Evolutionary conservation across 2,797 vertebrate species (phyloP).

Genomic region (Gymnoscopelus microlampas): DNA sequence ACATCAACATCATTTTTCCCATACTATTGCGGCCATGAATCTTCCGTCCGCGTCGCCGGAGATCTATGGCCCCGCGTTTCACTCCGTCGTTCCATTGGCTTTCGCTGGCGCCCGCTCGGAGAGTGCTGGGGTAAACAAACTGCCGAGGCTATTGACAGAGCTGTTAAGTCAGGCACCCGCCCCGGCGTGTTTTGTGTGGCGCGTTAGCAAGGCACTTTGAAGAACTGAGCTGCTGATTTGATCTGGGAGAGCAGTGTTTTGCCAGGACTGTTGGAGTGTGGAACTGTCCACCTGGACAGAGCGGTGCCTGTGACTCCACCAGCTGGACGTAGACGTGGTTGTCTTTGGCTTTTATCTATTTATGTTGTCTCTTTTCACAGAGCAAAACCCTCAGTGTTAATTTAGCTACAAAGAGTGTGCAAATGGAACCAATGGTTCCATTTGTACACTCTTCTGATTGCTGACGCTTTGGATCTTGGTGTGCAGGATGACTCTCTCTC

Average conservation of each 20-base stretch:
- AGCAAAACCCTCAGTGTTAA: too few species aligned
- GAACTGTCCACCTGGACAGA: conserved; percentile 47
- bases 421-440: too few species aligned
- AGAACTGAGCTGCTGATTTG: conserved; percentile 51
- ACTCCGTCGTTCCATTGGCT: conserved; percentile 34
- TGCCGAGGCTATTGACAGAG: conserved; percentile 43
- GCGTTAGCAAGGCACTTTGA: conserved; percentile 46
- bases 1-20: conserved; percentile 55
- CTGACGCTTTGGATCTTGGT: too few species aligned
- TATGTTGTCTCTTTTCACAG: background rate
- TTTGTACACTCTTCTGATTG: too few species aligned
- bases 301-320: conserved; percentile 32
- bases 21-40: conserved; percentile 47
- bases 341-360: conserved; percentile 20
- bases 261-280: conserved; percentile 29
- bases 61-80: conserved; percentile 37
- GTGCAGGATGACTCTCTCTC: background rate
- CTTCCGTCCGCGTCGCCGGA: conserved; percentile 30
- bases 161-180: conserved; percentile 36
- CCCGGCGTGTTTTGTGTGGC: conserved; percentile 33
- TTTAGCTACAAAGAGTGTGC: too few species aligned
- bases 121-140: conserved; percentile 43
- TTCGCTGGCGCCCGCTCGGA: conserved; percentile 27
- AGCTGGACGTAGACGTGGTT: conserved; percentile 17
- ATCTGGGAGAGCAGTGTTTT: conserved; percentile 46